Conservation (phyloP, 2,888 invertebrate species). For the Phortica magna region DNA sequence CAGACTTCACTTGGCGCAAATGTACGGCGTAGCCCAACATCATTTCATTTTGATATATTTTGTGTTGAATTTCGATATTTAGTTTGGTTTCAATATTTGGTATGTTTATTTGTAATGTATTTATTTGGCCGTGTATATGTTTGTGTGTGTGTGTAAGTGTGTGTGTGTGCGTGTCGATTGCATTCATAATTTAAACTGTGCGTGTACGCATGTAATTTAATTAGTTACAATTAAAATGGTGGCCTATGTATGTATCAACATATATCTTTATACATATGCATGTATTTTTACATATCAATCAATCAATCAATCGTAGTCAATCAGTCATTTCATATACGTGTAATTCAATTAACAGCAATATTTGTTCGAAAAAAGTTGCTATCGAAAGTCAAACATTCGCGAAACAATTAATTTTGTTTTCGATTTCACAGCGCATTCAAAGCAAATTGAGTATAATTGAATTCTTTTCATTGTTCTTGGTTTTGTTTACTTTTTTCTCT, state of each 20-base stretch:
- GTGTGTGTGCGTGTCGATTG: neutral
- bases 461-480: neutral
- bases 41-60: too few species aligned
- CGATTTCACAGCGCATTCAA: neutral
- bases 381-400: conserved; percentile 12
- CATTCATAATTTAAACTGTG: neutral
- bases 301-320: conserved; percentile 55
- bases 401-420: conserved; percentile 6
- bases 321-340: conserved; percentile 33
- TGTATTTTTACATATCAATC: neutral
- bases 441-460: neutral
- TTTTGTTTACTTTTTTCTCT: conserved; percentile 34
- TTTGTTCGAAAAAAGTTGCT: conserved; percentile 8
- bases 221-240: neutral
- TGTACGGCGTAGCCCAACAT: too few species aligned
- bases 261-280: neutral
- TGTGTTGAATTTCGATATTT: too few species aligned
- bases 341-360: conserved; percentile 6
- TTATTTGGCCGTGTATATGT: too few species aligned
- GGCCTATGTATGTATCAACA: neutral
- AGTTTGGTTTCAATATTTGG: too few species aligned
- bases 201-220: neutral
- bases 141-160: neutral
- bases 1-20: too few species aligned
- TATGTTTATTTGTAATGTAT: too few species aligned